Evolutionary conservation across 2,113 vertebrate genomes (phyloP).

Genomic region (Cephalopholis sonnerati): DNA sequence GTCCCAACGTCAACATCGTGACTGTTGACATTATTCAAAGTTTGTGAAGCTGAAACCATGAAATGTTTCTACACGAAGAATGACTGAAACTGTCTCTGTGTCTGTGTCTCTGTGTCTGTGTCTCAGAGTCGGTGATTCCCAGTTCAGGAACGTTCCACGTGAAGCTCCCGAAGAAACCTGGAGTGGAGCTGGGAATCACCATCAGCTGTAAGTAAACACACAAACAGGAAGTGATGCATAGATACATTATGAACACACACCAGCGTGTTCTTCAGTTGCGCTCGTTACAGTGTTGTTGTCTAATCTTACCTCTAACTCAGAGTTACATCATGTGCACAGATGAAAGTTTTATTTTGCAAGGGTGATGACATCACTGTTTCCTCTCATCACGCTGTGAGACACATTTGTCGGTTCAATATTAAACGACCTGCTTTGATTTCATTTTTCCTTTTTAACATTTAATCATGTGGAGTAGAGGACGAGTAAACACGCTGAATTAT

Average conservation of each 20-base stretch:
- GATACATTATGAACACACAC: no score
- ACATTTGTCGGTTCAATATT: conserved; percentile 11
- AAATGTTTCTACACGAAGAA: no score
- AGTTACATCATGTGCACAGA: no score
- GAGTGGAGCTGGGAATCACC: conserved; percentile 97
- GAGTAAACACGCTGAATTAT: conserved; percentile 33
- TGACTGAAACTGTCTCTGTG: neutral
- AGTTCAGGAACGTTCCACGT: conserved; percentile 99
- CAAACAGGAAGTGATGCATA: no score
- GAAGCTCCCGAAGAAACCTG: conserved; percentile 97
- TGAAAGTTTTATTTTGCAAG: no score
- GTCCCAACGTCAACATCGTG: no score
- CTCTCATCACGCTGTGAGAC: neutral
- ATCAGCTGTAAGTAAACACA: conserved; percentile 92
- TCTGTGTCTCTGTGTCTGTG: conserved; percentile 27
- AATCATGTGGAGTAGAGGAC: neutral
- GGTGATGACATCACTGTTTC: neutral
- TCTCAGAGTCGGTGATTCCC: conserved; percentile 95
- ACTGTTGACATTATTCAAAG: no score
- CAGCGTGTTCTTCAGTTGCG: no score
- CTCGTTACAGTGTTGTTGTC: no score
- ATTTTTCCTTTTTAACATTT: conserved; percentile 29
- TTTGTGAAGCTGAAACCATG: no score
- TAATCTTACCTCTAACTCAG: no score
- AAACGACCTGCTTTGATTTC: conserved; percentile 2